Evolutionary conservation across 2,797 vertebrate species (phyloP).

Genomic region (Falco rusticolus): DNA sequence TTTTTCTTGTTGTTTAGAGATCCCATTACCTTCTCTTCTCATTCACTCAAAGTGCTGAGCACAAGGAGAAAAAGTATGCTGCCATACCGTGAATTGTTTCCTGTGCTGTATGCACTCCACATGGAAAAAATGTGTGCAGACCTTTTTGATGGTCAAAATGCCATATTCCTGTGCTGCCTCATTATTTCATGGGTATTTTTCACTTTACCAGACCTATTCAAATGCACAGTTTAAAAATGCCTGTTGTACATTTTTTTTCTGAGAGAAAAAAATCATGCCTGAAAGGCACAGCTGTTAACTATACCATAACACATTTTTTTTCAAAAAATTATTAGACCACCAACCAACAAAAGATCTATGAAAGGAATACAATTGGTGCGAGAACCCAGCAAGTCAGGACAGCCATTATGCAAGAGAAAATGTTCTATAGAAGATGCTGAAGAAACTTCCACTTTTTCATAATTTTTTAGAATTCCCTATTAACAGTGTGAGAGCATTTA

Average conservation of each 20-base stretch:
- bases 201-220: neutral
- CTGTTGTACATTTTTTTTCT: neutral
- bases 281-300: neutral
- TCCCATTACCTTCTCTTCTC: neutral
- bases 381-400: neutral
- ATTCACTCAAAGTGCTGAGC: neutral
- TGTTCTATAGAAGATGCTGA: neutral
- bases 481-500: neutral
- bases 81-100: neutral
- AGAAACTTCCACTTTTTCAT: neutral
- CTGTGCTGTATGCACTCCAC: neutral
- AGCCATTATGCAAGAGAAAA: neutral
- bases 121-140: neutral
- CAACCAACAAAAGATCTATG: neutral
- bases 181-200: constrained; percentile 9
- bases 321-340: neutral
- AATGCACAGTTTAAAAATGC: neutral
- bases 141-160: neutral
- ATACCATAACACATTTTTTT: neutral
- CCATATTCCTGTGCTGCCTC: neutral
- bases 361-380: neutral
- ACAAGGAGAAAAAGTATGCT: neutral
- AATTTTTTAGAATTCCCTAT: neutral
- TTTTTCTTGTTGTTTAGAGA: neutral
- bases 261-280: neutral